Conservation (phyloP, 2,888 invertebrate species). For the Brachynemurus nebulosus region DNA sequence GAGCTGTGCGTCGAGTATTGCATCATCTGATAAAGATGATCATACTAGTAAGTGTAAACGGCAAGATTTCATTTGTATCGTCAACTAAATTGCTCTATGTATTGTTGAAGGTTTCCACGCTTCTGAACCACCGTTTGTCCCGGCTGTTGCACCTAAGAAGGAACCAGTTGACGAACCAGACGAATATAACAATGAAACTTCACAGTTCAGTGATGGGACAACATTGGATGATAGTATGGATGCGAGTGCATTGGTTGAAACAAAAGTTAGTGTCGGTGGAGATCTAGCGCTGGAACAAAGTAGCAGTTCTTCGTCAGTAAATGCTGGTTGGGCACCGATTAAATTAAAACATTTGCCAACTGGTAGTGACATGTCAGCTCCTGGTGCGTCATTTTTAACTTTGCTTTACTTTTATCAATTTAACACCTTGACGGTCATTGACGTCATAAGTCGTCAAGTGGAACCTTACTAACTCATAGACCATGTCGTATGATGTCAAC, state of each 20-base stretch:
- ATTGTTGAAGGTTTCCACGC: neutral
- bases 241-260: constrained; percentile 3
- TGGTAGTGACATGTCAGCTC: constrained; percentile 4
- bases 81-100: too few relatives aligned
- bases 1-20: neutral
- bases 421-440: too few relatives aligned
- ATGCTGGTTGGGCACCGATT: neutral
- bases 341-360: constrained; percentile 3
- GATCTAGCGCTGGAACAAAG: constrained; percentile 2
- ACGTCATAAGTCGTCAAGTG: too few relatives aligned
- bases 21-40: constrained; percentile 6
- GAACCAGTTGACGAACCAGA: constrained; percentile 6
- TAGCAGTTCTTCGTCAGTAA: constrained; percentile 4
- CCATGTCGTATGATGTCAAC: too few relatives aligned
- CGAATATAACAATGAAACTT: constrained; percentile 4
- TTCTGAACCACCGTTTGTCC: constrained; percentile 3
- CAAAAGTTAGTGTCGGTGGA: constrained; percentile 1
- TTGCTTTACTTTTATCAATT: neutral
- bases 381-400: neutral
- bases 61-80: too few relatives aligned
- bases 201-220: constrained; percentile 5
- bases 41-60: neutral
- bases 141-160: constrained; percentile 3
- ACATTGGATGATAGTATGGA: constrained; percentile 7
- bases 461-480: too few relatives aligned